A percentile compares a stretch with the other conserved stretches of the same genome.
Conservation (phyloP, 1,140 invertebrate species). For the Radopholus similis region DNA sequence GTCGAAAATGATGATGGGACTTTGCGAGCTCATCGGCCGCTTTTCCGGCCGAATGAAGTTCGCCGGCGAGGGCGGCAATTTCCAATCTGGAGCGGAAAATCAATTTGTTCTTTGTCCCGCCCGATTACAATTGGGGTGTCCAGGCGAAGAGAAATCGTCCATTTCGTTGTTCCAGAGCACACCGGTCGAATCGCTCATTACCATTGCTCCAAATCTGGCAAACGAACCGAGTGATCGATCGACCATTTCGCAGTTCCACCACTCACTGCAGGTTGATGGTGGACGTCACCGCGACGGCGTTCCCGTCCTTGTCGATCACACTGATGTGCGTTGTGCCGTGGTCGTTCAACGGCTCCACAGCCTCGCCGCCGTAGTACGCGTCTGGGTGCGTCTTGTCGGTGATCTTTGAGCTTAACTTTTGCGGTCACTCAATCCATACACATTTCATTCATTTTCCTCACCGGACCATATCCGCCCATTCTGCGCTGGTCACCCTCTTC, state of each 20-base stretch:
- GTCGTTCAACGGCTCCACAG: constrained; percentile 32
- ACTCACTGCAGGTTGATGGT: constrained; percentile 77
- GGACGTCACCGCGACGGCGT: constrained; percentile 84
- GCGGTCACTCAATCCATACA: not conserved
- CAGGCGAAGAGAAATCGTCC: constrained; percentile 65
- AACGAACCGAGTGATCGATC: not conserved
- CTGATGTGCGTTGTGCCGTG: constrained; percentile 82
- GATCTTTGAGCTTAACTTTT: constrained; percentile 17
- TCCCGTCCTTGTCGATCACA: constrained; percentile 76
- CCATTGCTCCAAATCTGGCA: constrained; percentile 14
- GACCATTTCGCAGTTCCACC: not conserved
- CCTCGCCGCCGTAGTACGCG: constrained; percentile 32
- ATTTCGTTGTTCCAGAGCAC: constrained; percentile 87
- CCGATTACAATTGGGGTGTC: no score
- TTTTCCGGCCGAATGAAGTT: constrained; percentile 79
- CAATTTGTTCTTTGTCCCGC: no score
- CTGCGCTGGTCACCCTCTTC: constrained; percentile 51
- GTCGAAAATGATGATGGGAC: constrained; percentile 22
- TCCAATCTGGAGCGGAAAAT: constrained; percentile 52
- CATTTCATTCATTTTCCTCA: no score
- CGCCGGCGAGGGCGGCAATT: constrained; percentile 71
- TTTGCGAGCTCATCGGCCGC: constrained; percentile 67
- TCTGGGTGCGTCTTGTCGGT: constrained; percentile 12
- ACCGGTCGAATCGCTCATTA: constrained; percentile 70
- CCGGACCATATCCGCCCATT: no score